Evolutionary conservation across 2,797 vertebrate species (phyloP).

Genomic region (Aselliscus stoliczkanus): DNA sequence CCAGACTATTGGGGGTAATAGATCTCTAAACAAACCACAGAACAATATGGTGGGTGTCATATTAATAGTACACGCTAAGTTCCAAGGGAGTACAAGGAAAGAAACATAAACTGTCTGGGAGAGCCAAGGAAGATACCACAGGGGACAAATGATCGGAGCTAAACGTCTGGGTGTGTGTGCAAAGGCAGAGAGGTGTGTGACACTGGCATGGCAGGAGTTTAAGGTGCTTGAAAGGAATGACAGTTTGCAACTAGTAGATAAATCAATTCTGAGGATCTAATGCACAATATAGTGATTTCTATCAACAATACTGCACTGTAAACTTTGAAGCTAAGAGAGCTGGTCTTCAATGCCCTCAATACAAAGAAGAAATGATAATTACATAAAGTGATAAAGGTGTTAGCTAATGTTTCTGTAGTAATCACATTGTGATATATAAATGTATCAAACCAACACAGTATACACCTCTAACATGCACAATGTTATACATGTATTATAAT

Average conservation of each 20-base stretch:
- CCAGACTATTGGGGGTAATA: not conserved
- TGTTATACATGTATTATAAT: not conserved
- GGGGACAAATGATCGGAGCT: not conserved
- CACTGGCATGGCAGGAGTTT: not conserved
- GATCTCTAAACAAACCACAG: not conserved
- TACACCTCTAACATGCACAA: not conserved
- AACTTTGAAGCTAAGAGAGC: not conserved
- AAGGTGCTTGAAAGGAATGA: not conserved
- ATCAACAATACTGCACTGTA: not conserved
- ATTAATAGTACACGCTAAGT: not conserved
- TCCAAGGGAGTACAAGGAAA: not conserved
- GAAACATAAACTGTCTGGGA: not conserved
- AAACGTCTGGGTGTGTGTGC: not conserved
- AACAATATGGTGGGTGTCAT: not conserved
- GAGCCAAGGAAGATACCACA: not conserved
- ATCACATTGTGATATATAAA: not conserved
- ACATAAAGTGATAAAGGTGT: not conserved
- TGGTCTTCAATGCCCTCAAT: not conserved
- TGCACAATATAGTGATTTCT: not conserved
- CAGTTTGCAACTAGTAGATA: not conserved
- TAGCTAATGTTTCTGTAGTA: not conserved
- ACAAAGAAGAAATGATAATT: not conserved
- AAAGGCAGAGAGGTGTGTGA: not conserved
- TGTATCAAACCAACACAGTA: not conserved
- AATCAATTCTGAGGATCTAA: not conserved